Evolutionary conservation across 2,797 vertebrate genomes (phyloP).

Genomic region (Aplochiton taeniatus): DNA sequence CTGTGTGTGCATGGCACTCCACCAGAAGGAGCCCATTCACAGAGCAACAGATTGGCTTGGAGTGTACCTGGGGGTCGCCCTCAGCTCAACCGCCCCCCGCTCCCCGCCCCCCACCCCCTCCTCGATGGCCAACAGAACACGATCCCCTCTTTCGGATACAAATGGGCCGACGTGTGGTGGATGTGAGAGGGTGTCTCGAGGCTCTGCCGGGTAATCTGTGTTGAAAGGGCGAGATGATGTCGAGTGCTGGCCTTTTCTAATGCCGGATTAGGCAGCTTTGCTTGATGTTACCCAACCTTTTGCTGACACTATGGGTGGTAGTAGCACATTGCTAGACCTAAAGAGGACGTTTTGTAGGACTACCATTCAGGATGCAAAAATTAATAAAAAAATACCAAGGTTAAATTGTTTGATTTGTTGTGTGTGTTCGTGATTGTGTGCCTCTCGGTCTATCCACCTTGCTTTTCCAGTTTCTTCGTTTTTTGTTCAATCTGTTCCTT

Average conservation of each 20-base stretch:
- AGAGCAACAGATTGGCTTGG: slow-evolving; percentile 74
- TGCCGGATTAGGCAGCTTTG: slow-evolving; percentile 59
- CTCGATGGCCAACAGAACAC: slow-evolving; percentile 57
- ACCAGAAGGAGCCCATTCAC: slow-evolving; percentile 74
- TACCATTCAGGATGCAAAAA: no score
- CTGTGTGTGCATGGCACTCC: slow-evolving; percentile 57
- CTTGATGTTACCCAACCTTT: slow-evolving; percentile 48
- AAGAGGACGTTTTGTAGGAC: neutral
- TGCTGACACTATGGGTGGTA: slow-evolving; percentile 37
- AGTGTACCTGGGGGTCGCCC: slow-evolving; percentile 69
- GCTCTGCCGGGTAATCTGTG: slow-evolving; percentile 70
- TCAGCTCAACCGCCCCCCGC: neutral
- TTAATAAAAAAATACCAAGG: no score
- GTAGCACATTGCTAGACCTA: slow-evolving; percentile 14
- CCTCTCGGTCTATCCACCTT: no score
- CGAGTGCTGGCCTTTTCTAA: slow-evolving; percentile 67
- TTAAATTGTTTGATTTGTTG: no score
- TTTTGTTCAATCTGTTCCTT: no score
- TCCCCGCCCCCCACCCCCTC: slow-evolving; percentile 11
- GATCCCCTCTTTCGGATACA: slow-evolving; percentile 71
- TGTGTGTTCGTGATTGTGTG: no score
- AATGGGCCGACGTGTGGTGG: slow-evolving; percentile 68
- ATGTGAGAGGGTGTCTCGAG: slow-evolving; percentile 67
- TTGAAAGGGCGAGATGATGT: slow-evolving; percentile 66
- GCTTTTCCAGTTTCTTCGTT: no score